Evolutionary conservation across 37 sponge, comb jelly and placozoan species (phyloP), one percentile per base, ranked within the genome.

Genomic region (Lycopodina hypogea): DNA sequence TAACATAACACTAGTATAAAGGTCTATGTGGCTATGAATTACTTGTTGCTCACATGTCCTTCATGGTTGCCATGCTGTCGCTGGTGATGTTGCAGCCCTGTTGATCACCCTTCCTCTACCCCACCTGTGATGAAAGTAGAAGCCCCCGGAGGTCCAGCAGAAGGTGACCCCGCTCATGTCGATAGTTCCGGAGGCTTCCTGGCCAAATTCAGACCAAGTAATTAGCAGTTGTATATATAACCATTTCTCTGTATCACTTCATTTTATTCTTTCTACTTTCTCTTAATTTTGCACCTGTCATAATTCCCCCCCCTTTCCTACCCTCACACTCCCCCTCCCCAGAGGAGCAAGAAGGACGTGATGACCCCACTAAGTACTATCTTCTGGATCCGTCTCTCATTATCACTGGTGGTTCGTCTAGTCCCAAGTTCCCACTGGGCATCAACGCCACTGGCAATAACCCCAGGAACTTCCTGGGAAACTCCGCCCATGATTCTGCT

Each of bases 331-430:
- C 72, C 53, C 72, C n/a, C 55, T 26, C 72, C 23, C 53, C 53
- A 32, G 72, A 72, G 42, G 82, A 72, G 22, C 24, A 35, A 29
- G 83, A 83, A 36, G 75, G 42, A 2, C 67, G 67, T 42, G 83
- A 83, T 24, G 83, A 83, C 57, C 75, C 83, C 42, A 68, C 68
- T 1, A 83, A 74, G 75, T 83, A 66, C 36, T 83, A 83, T 53
- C 75, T 56, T 50, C 38, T 83, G 4, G 79, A 79, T 48, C 69
- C 69, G 9, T 48, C 30, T 32, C 48, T 30, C 23, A 34, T 79
- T 22, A 61, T 60, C 45, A 57, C 59, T 57, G 24, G 37, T 29
- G 23, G 48, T 42, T 52, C 72, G 12, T n/a, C n/a, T n/a, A n/a
- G n/a, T n/a, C n/a, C n/a, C n/a, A n/a, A n/a, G n/a, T n/a, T n/a